These are phyloP conservation scores for Colletes gigas DNA, from an alignment of 1,140 invertebrate genomes.

Conservation along the genomic window DNA sequence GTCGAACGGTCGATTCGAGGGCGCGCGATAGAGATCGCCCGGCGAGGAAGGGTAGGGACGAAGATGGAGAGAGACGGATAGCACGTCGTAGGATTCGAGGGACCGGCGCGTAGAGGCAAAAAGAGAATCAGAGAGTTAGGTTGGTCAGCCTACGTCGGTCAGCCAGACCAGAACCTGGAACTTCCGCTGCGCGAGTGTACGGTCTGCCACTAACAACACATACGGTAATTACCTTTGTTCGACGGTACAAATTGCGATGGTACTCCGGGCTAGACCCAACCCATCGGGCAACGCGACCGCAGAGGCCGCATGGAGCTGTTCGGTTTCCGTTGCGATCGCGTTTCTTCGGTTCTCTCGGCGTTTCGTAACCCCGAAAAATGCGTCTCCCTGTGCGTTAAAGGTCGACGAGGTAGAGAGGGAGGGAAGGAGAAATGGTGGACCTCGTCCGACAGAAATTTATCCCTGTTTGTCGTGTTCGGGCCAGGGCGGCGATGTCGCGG, in stretches of 20 bases:
- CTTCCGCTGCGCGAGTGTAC: not conserved
- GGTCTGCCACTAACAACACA: constrained; percentile 40
- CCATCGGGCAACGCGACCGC: not conserved
- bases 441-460: constrained; percentile 30
- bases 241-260: constrained; percentile 60
- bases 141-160: not conserved
- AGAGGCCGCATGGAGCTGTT: too few relatives aligned
- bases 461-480: constrained; percentile 43
- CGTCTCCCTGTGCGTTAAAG: constrained; percentile 21
- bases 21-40: not conserved
- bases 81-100: not conserved
- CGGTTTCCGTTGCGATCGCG: constrained; percentile 1
- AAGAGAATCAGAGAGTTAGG: constrained; percentile 18
- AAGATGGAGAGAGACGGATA: not conserved
- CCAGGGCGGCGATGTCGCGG: constrained; percentile 29
- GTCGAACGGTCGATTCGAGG: not conserved
- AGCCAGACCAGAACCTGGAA: not conserved
- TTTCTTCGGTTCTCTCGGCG: not conserved
- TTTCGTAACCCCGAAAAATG: constrained; percentile 41
- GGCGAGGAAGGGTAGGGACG: not conserved
- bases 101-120: not conserved
- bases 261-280: constrained; percentile 16
- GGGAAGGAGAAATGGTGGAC: not conserved
- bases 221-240: constrained; percentile 66
- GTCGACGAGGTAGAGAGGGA: too few relatives aligned